Evolutionary conservation across 2,797 vertebrate species (phyloP), one percentile per base, ranked within the genome.

Genomic region (Mormyrops attenuatus): DNA sequence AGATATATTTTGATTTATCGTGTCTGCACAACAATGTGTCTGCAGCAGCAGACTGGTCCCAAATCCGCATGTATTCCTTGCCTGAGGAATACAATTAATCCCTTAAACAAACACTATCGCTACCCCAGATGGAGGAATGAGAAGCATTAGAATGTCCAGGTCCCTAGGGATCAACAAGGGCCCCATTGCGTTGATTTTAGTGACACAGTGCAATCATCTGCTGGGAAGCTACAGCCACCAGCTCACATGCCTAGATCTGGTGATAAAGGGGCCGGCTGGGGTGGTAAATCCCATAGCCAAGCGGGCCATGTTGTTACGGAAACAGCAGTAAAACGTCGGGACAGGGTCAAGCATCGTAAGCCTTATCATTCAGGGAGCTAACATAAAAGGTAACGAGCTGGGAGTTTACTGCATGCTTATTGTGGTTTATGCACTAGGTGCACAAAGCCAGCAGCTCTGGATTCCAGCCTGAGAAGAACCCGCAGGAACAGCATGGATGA

Each of bases 351-450:
- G 52, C 49, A 57, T 55, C 52, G 52, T 15, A 34, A 55, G 26
- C 15, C 11, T 87, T 87, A 87, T 87, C 26, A 26, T 38, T 57
- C 85, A 30, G 85, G 6, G 34, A 30, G 13, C 85, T 55, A 38
- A 87, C 17, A 38, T 87, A 55, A 87, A 87, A 57, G n/a, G n/a
- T 55, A 87, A 87, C 26, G 52, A 87, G 15, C 85, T 55, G 30
- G 50, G 7, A 20, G 50, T 86, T 30, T 86, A 86, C 50, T 86
- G 85, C n/a, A 50, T 1, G 50, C 85, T 86, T 86, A 50, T 50
- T 80, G 73, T 50, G 47, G n/a, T 55, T 87, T 87, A 55, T 55
- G 34, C 52, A 87, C 26, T 57, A 26, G 26, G 38, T 20, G 3
- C 50, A 87, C 52, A 85, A 22, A 26, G 47, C 44, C 47, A 50